Percentiles rank a stretch among this genome's conserved stretches.
Evolutionary conservation across 2,888 invertebrate species (phyloP).

Genomic region (Chaitophorus viminalis): DNA sequence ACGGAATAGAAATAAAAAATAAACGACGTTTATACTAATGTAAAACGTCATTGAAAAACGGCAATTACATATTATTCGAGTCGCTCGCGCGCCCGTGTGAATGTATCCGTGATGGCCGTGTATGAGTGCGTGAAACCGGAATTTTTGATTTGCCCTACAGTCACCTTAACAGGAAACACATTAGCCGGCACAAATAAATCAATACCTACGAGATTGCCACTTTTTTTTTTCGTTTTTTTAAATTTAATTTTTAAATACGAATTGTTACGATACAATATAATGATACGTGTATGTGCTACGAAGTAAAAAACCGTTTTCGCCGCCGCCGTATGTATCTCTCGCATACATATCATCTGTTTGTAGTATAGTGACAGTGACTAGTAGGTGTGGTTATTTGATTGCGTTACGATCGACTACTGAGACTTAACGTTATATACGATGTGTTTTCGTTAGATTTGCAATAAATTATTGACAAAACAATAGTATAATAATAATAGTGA

Average conservation of each 20-base stretch:
- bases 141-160: slow-evolving; percentile 56
- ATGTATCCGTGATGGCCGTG: not conserved
- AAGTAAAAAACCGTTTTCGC: not conserved
- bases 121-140: slow-evolving; percentile 46
- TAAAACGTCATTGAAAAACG: slow-evolving; percentile 58
- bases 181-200: slow-evolving; percentile 58
- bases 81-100: not conserved
- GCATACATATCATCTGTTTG: not conserved
- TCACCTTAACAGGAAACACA: slow-evolving; percentile 53
- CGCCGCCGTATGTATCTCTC: not conserved
- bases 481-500: not conserved
- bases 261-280: slow-evolving; percentile 39
- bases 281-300: not conserved
- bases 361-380: not conserved
- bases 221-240: slow-evolving; percentile 31
- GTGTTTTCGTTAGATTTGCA: not conserved
- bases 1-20: slow-evolving; percentile 24
- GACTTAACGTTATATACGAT: not conserved
- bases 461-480: not conserved
- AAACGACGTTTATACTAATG: slow-evolving; percentile 51
- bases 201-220: slow-evolving; percentile 39
- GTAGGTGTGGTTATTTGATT: not conserved
- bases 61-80: slow-evolving; percentile 49
- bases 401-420: not conserved
- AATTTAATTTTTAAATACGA: slow-evolving; percentile 3